These are phyloP conservation scores for Drosophila neotestacea DNA, from an alignment of 2,888 invertebrate genomes.

Conservation along the genomic window DNA sequence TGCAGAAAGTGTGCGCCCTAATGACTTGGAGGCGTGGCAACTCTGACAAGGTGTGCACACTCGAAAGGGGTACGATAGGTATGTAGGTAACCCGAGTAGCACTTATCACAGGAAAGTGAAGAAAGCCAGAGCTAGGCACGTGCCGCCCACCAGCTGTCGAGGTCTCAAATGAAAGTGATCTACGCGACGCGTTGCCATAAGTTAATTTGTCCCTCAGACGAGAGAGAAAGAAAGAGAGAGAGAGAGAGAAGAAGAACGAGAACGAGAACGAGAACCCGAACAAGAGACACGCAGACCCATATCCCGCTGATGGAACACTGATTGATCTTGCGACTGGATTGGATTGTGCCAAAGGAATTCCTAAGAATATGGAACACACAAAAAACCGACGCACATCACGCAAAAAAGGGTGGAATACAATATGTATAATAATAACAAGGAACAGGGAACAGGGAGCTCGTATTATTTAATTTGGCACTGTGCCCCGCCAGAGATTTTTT, in stretches of 20 bases:
- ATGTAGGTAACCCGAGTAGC: constrained; percentile 59
- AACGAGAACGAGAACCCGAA: neutral
- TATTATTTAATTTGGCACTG: constrained; percentile 80
- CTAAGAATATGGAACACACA: constrained; percentile 65
- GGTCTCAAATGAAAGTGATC: constrained; percentile 59
- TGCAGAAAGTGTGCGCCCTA: constrained; percentile 67
- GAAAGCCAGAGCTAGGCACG: constrained; percentile 68
- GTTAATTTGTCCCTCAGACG: constrained; percentile 9
- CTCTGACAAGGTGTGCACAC: constrained; percentile 28
- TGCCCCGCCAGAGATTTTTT: constrained; percentile 30
- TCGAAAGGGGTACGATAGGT: constrained; percentile 38
- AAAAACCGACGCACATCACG: constrained; percentile 61
- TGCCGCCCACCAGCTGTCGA: constrained; percentile 65
- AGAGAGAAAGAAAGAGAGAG: neutral
- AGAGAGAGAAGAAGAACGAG: neutral
- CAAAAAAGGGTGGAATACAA: constrained; percentile 78
- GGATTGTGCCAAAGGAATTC: constrained; percentile 69
- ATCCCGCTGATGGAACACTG: constrained; percentile 59
- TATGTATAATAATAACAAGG: constrained; percentile 72
- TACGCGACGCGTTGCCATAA: constrained; percentile 41
- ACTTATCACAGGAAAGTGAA: constrained; percentile 59
- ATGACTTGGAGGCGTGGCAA: constrained; percentile 65
- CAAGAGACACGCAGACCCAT: constrained; percentile 30
- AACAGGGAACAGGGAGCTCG: constrained; percentile 65
- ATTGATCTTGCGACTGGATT: constrained; percentile 76